Percentiles rank a stretch among this genome's conserved stretches.
These are phyloP conservation scores for Ciconia boyciana DNA, from an alignment of 2,113 vertebrate species.

Conservation along the genomic window DNA sequence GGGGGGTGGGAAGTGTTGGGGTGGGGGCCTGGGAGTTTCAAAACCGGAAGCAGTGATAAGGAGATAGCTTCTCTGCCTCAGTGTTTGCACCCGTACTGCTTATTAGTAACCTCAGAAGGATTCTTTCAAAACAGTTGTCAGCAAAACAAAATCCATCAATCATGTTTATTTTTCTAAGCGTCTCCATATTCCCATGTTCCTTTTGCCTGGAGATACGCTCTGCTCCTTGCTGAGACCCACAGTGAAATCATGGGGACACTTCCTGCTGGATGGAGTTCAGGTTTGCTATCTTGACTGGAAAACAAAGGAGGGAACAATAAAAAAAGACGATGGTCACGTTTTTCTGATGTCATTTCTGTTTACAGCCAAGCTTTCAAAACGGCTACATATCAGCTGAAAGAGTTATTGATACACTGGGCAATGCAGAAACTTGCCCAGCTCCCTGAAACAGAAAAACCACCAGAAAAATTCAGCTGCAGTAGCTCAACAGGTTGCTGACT, in stretches of 20 bases:
- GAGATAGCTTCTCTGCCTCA: neutral
- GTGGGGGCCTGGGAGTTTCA: neutral
- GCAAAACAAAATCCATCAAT: neutral
- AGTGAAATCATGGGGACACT: neutral
- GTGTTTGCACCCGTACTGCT: fast-evolving
- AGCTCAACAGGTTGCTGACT: neutral
- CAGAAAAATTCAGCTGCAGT: neutral
- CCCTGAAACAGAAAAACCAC: neutral
- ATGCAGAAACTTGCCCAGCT: neutral
- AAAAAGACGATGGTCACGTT: neutral
- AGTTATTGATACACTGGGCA: neutral
- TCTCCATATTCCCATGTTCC: neutral
- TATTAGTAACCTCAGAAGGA: neutral
- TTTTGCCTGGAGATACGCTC: neutral
- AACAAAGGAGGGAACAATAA: neutral
- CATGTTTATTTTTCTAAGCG: neutral
- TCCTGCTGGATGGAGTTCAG: neutral
- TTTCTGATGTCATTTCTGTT: neutral
- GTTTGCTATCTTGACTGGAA: neutral
- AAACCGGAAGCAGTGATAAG: neutral
- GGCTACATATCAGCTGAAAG: neutral
- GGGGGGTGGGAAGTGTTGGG: neutral
- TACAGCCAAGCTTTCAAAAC: neutral
- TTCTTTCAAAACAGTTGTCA: neutral
- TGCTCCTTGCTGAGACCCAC: neutral